Conservation (phyloP, 1,140 invertebrate species). For the Euura saliciscinereae region DNA sequence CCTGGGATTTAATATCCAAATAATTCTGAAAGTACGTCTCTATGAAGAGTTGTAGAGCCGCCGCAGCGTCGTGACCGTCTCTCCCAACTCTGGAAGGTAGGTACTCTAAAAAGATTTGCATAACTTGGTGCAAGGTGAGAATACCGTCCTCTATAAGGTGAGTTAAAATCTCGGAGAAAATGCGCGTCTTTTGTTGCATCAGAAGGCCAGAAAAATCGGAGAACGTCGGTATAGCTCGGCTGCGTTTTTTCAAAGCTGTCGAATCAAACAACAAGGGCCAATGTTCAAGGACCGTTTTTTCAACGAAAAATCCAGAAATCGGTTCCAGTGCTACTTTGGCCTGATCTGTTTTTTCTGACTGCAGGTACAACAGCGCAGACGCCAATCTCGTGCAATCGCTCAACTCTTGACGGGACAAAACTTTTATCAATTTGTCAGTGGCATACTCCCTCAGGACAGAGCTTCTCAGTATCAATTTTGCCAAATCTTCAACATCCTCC, state of each 20-base stretch:
- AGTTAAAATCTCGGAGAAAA: constrained; percentile 57
- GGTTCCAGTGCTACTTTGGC: constrained; percentile 56
- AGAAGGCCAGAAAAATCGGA: constrained; percentile 63
- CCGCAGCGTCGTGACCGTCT: constrained; percentile 60
- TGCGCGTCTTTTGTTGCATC: constrained; percentile 56
- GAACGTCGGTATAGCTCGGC: constrained; percentile 55
- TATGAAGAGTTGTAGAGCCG: constrained; percentile 62
- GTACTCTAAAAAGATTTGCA: constrained; percentile 66
- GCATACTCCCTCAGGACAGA: constrained; percentile 63
- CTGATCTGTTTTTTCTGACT: constrained; percentile 59
- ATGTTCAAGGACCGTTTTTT: constrained; percentile 51
- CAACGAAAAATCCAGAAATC: constrained; percentile 49
- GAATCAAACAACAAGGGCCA: constrained; percentile 63
- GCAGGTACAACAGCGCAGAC: constrained; percentile 60
- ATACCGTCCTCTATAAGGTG: constrained; percentile 54
- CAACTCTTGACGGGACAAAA: constrained; percentile 44
- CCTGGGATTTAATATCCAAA: constrained; percentile 47
- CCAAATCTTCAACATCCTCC: constrained; percentile 55
- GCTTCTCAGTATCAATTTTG: constrained; percentile 62
- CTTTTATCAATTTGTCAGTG: constrained; percentile 63
- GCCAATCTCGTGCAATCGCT: constrained; percentile 54
- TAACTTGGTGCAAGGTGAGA: constrained; percentile 59
- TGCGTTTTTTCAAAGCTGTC: constrained; percentile 44
- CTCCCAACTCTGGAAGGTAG: constrained; percentile 64
- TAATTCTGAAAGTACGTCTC: constrained; percentile 60